phyloP scores from a whole-genome alignment of 2,797 vertebrate species.

The Cyprinodon diabolis region DNA sequence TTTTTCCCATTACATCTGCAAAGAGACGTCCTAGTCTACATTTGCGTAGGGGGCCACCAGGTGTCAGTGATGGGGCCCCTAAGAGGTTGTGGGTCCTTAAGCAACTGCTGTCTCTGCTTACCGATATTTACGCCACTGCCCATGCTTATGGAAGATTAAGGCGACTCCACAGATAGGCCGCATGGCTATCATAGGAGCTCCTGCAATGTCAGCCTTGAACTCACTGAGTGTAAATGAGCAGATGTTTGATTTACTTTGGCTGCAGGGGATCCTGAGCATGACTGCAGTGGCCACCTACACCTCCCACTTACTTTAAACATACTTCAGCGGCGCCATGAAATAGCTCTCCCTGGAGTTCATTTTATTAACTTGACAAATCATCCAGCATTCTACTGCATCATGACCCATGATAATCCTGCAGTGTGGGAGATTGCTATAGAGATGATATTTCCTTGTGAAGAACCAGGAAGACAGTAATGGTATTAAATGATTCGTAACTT shows the following conservation, averaged over 20 bases:
- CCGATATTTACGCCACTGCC: too few relatives aligned
- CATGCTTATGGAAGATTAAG: constrained; percentile 7
- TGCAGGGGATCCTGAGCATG: constrained; percentile 30
- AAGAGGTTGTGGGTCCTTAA: too few relatives aligned
- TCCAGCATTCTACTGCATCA: constrained; percentile 60
- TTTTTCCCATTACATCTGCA: too few relatives aligned
- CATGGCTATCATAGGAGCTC: constrained; percentile 29
- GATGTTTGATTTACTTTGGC: constrained; percentile 47
- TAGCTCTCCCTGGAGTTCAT: constrained; percentile 63
- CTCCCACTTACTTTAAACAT: constrained; percentile 59
- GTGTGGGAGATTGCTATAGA: constrained; percentile 24
- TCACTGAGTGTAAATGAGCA: constrained; percentile 31
- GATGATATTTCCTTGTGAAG: constrained; percentile 61
- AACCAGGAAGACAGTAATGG: constrained; percentile 61
- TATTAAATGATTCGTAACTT: constrained; percentile 74
- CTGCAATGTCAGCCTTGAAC: constrained; percentile 21
- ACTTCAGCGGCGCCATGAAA: constrained; percentile 55
- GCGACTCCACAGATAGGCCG: constrained; percentile 17
- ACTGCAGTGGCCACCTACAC: constrained; percentile 33
- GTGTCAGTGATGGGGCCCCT: too few relatives aligned
- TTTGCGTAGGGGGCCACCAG: too few relatives aligned
- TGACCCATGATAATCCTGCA: constrained; percentile 65
- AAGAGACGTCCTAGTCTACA: too few relatives aligned
- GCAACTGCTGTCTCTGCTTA: too few relatives aligned
- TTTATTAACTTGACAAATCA: constrained; percentile 76